Conservation (phyloP, 2,113 vertebrate genomes). For the Delphinapterus leucas region DNA sequence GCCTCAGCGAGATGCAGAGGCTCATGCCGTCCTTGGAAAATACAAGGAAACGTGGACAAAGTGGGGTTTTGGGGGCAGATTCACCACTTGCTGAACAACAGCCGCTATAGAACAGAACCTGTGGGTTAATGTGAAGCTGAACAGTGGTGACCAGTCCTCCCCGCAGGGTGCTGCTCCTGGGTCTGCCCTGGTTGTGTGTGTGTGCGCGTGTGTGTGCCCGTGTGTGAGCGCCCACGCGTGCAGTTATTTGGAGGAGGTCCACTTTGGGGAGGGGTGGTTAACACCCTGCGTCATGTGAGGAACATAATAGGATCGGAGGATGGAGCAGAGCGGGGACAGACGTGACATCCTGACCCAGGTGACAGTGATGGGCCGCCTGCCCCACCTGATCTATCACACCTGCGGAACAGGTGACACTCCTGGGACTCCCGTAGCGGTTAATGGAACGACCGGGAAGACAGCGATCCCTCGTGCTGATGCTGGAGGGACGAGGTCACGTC, state of each 20-base stretch:
- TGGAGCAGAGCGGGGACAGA: background rate
- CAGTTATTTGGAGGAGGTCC: background rate
- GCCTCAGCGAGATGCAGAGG: accelerated
- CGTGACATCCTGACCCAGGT: accelerated
- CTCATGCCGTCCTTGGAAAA: background rate
- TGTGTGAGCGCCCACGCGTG: accelerated
- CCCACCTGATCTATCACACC: accelerated
- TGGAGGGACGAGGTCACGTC: accelerated
- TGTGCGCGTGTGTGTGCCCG: too few species aligned
- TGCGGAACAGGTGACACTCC: accelerated
- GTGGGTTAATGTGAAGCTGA: background rate
- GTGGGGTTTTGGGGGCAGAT: too few species aligned
- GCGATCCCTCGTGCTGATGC: background rate
- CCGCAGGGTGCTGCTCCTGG: accelerated
- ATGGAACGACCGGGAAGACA: too few species aligned
- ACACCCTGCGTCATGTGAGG: background rate
- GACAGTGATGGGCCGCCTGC: accelerated
- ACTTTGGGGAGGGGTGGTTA: accelerated
- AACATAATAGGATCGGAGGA: accelerated
- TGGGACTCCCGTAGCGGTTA: background rate
- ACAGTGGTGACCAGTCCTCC: too few species aligned
- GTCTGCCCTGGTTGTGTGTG: accelerated
- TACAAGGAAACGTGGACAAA: background rate
- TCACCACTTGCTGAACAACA: too few species aligned
- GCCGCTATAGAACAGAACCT: accelerated